Evolutionary conservation across 2,888 invertebrate species (phyloP).

Genomic region (Aspidapion aeneum): DNA sequence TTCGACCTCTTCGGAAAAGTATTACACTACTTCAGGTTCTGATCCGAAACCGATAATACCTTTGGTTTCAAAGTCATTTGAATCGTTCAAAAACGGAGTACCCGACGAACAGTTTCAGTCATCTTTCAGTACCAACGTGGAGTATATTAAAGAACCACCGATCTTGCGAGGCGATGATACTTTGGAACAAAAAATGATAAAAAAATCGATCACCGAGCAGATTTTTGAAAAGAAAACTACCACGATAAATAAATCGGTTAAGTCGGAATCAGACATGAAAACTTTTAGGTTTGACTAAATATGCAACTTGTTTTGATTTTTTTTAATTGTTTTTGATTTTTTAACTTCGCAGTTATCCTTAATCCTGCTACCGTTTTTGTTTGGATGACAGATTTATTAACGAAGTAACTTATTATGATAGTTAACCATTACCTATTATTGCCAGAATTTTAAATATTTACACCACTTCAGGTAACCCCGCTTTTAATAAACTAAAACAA

Average conservation of each 20-base stretch:
- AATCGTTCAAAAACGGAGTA: slow-evolving; percentile 38
- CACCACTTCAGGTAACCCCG: too few species aligned
- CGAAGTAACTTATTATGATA: too few species aligned
- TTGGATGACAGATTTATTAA: too few species aligned
- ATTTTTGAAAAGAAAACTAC: slow-evolving; percentile 66
- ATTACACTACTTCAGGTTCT: slow-evolving; percentile 39
- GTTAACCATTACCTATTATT: too few species aligned
- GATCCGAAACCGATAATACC: slow-evolving; percentile 26
- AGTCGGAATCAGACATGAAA: slow-evolving; percentile 49
- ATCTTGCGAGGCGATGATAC: slow-evolving; percentile 52
- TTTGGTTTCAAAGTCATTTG: slow-evolving; percentile 33
- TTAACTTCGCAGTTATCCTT: too few species aligned
- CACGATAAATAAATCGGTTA: slow-evolving; percentile 54
- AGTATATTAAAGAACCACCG: slow-evolving; percentile 42
- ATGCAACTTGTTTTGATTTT: too few species aligned
- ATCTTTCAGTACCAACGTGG: slow-evolving; percentile 41
- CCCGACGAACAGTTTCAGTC: too few species aligned
- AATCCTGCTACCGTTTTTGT: too few species aligned
- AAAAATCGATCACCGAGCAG: slow-evolving; percentile 66
- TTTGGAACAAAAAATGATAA: slow-evolving; percentile 63
- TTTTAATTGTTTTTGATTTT: too few species aligned
- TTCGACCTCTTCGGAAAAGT: slow-evolving; percentile 42
- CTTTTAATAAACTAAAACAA: too few species aligned
- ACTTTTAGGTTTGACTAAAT: too few species aligned
- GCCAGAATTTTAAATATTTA: too few species aligned